A percentile compares a stretch with the other conserved stretches of the same genome.
phyloP scores from a whole-genome alignment of 2,888 invertebrate species.

The Calephelis perditalis region DNA sequence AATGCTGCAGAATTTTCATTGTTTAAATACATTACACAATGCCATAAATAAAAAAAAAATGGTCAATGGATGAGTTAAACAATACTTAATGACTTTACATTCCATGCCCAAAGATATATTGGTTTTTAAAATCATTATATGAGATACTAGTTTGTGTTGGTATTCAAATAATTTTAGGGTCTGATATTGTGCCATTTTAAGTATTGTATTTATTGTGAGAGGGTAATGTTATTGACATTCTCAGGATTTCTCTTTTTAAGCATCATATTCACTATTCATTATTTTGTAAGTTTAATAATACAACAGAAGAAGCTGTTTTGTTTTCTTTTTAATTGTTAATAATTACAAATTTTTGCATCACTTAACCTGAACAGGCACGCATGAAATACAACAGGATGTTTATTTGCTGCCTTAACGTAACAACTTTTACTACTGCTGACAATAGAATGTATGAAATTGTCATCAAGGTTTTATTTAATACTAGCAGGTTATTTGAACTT shows the following conservation, averaged over 20 bases:
- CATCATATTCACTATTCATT: not conserved
- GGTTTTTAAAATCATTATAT: slow-evolving; percentile 34
- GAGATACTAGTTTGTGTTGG: slow-evolving; percentile 33
- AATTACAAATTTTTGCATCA: no score
- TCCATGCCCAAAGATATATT: slow-evolving; percentile 48
- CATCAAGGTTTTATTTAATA: no score
- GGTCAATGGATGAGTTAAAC: slow-evolving; percentile 3
- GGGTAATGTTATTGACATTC: not conserved
- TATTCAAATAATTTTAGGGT: slow-evolving; percentile 35
- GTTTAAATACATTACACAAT: no score
- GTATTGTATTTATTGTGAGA: slow-evolving; percentile 12
- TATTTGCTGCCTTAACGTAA: no score
- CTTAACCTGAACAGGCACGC: no score
- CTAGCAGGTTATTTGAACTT: no score
- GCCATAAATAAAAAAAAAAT: not conserved
- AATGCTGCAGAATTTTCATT: no score
- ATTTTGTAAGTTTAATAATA: not conserved
- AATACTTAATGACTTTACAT: slow-evolving; percentile 50
- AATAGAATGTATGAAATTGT: no score
- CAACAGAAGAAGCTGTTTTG: not conserved
- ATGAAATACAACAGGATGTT: no score
- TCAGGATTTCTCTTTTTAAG: not conserved
- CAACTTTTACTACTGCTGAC: no score
- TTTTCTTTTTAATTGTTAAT: no score
- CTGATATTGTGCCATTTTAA: slow-evolving; percentile 41